phyloP scores from a whole-genome alignment of 2,888 invertebrate genomes.

The Phymatocera aterrima region DNA sequence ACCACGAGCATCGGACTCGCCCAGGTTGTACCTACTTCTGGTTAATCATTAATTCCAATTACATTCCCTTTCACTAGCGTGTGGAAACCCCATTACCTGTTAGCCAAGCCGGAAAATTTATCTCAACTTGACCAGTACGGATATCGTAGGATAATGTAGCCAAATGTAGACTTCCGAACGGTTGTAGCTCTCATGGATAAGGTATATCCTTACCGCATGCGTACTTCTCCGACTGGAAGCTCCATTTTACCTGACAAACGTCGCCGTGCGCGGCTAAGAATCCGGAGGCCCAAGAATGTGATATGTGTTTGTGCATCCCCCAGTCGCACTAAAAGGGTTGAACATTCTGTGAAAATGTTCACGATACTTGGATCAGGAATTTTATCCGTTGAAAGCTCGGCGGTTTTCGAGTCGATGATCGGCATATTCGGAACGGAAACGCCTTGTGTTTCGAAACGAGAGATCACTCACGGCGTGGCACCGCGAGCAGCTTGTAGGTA shows the following conservation, averaged over 20 bases:
- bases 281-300: too few species aligned
- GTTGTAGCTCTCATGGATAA: too few species aligned
- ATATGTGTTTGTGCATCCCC: too few species aligned
- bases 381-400: neutral
- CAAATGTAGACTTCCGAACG: conserved; percentile 21
- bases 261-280: too few species aligned
- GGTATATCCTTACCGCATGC: neutral
- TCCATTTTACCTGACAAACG: too few species aligned
- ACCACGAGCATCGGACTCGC: conserved; percentile 23
- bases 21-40: conserved; percentile 25
- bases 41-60: conserved; percentile 44
- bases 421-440: neutral
- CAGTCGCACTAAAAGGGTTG: neutral
- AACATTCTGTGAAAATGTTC: neutral
- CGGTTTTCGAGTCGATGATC: neutral
- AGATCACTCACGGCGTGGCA: neutral
- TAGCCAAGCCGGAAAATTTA: conserved; percentile 35
- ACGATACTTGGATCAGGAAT: neutral
- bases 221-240: neutral
- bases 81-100: conserved; percentile 29
- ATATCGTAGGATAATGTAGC: conserved; percentile 1
- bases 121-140: conserved; percentile 41
- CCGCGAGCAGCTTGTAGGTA: neutral
- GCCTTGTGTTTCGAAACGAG: neutral
- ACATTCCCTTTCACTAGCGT: conserved; percentile 42